Evolutionary conservation across 2,888 invertebrate species (phyloP).

Genomic region (Reticulitermes lucifugus): DNA sequence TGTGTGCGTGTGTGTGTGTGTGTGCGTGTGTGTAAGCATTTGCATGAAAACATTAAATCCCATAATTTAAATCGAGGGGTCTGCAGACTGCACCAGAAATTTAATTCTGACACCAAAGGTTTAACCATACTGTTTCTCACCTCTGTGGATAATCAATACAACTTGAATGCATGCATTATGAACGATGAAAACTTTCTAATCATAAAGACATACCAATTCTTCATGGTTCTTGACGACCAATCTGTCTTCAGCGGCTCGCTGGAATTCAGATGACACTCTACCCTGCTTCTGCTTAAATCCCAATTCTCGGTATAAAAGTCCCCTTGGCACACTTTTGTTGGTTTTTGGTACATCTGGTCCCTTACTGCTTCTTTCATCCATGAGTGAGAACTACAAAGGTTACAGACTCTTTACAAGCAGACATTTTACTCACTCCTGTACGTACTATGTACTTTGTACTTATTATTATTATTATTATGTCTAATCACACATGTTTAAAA

Average conservation of each 20-base stretch:
- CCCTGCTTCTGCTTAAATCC: conserved; percentile 49
- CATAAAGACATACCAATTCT: conserved; percentile 68
- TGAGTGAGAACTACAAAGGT: conserved; percentile 8
- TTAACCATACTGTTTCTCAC: too few relatives aligned
- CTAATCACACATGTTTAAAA: too few relatives aligned
- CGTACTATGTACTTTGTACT: too few relatives aligned
- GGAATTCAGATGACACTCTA: conserved; percentile 63
- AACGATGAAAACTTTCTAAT: background rate
- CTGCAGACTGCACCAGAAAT: too few relatives aligned
- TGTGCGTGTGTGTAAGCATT: too few relatives aligned
- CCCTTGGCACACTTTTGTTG: conserved; percentile 51
- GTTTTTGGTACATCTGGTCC: conserved; percentile 24
- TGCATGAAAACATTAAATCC: too few relatives aligned
- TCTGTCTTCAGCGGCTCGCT: conserved; percentile 74
- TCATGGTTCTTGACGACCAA: conserved; percentile 71
- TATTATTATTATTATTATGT: too few relatives aligned
- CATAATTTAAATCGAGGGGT: too few relatives aligned
- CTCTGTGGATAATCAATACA: too few relatives aligned
- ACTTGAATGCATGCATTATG: background rate
- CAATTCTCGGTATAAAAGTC: conserved; percentile 49
- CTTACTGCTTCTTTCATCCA: conserved; percentile 43
- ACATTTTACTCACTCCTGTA: too few relatives aligned
- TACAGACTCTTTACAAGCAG: background rate
- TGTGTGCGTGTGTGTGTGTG: too few relatives aligned
- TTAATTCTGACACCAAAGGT: too few relatives aligned